phyloP scores from a whole-genome alignment of 2,797 vertebrate genomes.

The Muraenolepis orangiensis region DNA sequence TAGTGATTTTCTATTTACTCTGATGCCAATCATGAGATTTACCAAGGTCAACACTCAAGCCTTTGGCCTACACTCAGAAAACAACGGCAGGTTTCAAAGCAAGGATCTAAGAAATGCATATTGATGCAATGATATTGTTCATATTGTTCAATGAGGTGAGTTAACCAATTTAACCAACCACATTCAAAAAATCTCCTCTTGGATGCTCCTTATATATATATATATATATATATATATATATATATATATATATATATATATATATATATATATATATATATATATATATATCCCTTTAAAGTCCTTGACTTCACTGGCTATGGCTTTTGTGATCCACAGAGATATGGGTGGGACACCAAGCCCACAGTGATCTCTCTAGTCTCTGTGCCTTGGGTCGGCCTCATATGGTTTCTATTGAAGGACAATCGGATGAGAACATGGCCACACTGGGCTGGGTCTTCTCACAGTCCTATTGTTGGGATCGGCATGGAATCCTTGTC shows the following conservation, averaged over 20 bases:
- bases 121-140: conserved; percentile 10
- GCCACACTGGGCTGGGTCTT: conserved; percentile 22
- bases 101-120: neutral
- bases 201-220: neutral
- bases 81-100: too few species aligned
- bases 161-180: neutral
- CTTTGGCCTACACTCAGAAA: neutral
- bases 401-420: conserved; percentile 67
- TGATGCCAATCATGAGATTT: neutral
- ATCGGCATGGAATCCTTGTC: conserved; percentile 32
- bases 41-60: neutral
- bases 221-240: too few species aligned
- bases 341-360: conserved; percentile 27
- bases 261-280: too few species aligned
- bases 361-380: conserved; percentile 37
- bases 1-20: neutral
- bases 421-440: conserved; percentile 63
- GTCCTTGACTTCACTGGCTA: conserved; percentile 32
- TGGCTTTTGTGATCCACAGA: conserved; percentile 16
- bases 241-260: too few species aligned
- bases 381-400: neutral
- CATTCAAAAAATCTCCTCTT: neutral
- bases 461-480: neutral
- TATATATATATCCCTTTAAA: conserved; percentile 34
- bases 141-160: neutral